These are phyloP conservation scores for Drosophila borborema DNA, from an alignment of 2,888 invertebrate genomes.

Conservation along the genomic window DNA sequence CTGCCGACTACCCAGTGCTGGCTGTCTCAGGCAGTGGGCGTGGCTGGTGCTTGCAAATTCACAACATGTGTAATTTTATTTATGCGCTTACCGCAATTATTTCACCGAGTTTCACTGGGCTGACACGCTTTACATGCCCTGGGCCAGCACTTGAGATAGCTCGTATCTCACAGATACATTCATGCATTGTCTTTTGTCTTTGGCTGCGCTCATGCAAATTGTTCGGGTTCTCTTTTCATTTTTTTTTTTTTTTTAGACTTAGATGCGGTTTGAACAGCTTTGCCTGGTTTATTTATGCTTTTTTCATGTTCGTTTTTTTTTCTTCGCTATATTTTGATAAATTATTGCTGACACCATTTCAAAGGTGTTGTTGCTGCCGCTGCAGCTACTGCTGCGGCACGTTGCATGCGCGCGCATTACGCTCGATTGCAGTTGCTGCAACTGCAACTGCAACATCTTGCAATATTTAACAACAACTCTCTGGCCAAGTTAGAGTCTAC, in stretches of 20 bases:
- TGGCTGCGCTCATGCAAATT: constrained; percentile 60
- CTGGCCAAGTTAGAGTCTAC: constrained; percentile 46
- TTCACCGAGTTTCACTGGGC: constrained; percentile 79
- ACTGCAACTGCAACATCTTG: constrained; percentile 63
- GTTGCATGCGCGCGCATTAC: constrained; percentile 75
- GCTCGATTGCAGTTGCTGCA: constrained; percentile 73
- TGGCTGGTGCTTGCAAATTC: constrained; percentile 52
- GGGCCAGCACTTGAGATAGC: constrained; percentile 51
- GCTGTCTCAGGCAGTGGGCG: constrained; percentile 15
- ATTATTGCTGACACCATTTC: constrained; percentile 73
- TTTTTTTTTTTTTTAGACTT: constrained; percentile 44
- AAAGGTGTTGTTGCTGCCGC: constrained; percentile 48
- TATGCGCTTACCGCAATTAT: constrained; percentile 74
- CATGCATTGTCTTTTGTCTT: constrained; percentile 62
- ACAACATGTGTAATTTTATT: constrained; percentile 63
- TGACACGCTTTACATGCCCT: constrained; percentile 79
- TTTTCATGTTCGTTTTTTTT: constrained; percentile 38
- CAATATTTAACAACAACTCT: constrained; percentile 60
- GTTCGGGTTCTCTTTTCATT: constrained; percentile 43
- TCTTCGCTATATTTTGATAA: constrained; percentile 52
- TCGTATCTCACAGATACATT: constrained; percentile 56
- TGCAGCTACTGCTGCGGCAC: constrained; percentile 45
- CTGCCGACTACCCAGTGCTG: not conserved
- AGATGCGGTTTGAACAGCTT: constrained; percentile 65
- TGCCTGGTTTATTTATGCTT: constrained; percentile 64